Conservation (phyloP, 2,797 vertebrate genomes). For the Tarsius wallacei region DNA sequence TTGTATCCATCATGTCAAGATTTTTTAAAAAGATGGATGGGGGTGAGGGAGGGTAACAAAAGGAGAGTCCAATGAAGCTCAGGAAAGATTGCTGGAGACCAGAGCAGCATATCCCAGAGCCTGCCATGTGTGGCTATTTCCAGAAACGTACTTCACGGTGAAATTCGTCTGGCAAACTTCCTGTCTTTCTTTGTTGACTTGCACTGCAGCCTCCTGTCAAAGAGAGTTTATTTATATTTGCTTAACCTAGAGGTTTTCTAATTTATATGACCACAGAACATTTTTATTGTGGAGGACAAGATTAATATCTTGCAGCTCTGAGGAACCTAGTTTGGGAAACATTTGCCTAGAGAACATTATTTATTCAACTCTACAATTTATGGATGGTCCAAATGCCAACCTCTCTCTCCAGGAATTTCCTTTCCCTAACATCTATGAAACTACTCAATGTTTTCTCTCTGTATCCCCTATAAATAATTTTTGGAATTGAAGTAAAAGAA, state of each 20-base stretch:
- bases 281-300: no score
- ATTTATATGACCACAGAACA: not conserved
- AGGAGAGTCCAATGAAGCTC: not conserved
- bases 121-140: not conserved
- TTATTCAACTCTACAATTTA: not conserved
- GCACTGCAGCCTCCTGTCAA: not conserved
- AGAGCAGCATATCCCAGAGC: not conserved
- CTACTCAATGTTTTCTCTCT: not conserved
- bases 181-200: not conserved
- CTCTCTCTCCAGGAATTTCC: not conserved
- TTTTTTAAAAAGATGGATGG: not conserved
- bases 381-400: not conserved
- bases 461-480: not conserved
- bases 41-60: not conserved
- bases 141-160: not conserved
- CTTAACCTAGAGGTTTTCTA: not conserved
- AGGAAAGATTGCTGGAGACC: not conserved
- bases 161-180: not conserved
- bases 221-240: not conserved
- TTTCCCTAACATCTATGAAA: not conserved
- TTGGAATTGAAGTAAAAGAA: not conserved
- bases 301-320: not conserved
- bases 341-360: not conserved
- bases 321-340: constrained; percentile 8
- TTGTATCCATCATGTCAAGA: not conserved